Conservation (phyloP, 2,888 invertebrate genomes). For the Callinectes sapidus region DNA sequence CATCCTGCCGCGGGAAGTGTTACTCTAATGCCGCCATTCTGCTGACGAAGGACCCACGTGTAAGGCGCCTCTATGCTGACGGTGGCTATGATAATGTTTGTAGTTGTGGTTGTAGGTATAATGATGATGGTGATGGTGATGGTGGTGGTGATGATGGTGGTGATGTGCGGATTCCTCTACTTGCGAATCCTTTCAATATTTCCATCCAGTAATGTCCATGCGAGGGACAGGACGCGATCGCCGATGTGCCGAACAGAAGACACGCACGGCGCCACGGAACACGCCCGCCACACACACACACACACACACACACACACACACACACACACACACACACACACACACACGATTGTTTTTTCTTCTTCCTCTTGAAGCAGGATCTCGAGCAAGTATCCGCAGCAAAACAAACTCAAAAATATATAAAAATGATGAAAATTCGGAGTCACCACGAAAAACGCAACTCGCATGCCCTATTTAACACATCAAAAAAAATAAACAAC, state of each 20-base stretch:
- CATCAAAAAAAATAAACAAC: not conserved
- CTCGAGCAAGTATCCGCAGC: not conserved
- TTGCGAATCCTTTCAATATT: not conserved
- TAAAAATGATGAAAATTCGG: no score
- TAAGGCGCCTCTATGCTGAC: not conserved
- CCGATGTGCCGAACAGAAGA: not conserved
- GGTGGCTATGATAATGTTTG: not conserved
- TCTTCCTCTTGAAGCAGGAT: not conserved
- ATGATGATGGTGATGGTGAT: not conserved
- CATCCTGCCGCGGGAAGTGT: conserved; percentile 19
- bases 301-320: conserved; percentile 47
- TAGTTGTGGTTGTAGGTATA: not conserved
- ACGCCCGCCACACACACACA: conserved; percentile 38
- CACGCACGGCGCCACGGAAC: not conserved
- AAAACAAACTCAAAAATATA: not conserved
- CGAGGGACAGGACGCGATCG: not conserved
- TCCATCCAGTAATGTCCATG: not conserved
- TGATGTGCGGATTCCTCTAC: not conserved
- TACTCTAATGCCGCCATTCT: not conserved
- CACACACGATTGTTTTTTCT: not conserved
- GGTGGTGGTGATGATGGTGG: not conserved
- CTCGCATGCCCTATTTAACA: not conserved
- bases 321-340: conserved; percentile 47
- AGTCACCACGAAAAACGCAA: not conserved
- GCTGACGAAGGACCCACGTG: not conserved